Evolutionary conservation across 2,888 invertebrate genomes (phyloP).

Genomic region (Drosophila fulvimacula): DNA sequence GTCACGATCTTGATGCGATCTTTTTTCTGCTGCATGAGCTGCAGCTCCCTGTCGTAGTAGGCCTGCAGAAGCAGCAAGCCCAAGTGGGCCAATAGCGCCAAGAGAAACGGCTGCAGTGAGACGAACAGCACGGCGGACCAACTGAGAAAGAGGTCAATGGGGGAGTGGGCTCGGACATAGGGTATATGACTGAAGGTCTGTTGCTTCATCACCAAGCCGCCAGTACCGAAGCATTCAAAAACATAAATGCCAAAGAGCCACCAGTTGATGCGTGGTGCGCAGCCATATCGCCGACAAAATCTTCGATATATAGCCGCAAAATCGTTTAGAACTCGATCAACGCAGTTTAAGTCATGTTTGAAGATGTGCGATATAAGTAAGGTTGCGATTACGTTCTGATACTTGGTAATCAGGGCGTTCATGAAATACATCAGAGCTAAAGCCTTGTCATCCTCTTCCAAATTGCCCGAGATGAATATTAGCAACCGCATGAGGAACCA

Average conservation of each 20-base stretch:
- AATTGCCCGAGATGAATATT: not conserved
- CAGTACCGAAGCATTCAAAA: not conserved
- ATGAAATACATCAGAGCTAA: conserved; percentile 29
- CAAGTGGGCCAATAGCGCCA: conserved; percentile 25
- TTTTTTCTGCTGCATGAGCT: not conserved
- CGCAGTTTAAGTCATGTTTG: conserved; percentile 1
- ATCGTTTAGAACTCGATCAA: conserved; percentile 34
- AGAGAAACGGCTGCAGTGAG: conserved; percentile 47
- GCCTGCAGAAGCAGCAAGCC: conserved; percentile 39
- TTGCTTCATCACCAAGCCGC: not conserved
- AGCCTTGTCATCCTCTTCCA: not conserved
- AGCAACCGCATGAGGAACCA: not conserved
- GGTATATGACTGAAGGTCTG: not conserved
- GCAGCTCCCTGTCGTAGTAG: conserved; percentile 30
- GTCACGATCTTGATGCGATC: not conserved
- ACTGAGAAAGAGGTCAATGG: accelerated
- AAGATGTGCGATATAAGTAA: conserved; percentile 19
- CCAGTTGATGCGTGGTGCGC: conserved; percentile 44
- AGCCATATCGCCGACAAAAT: conserved; percentile 15
- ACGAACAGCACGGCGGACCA: conserved; percentile 23
- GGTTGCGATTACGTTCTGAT: conserved; percentile 16
- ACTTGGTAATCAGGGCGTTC: not conserved
- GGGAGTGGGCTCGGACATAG: accelerated
- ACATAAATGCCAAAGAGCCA: conserved; percentile 13
- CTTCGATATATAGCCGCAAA: conserved; percentile 27